A percentile compares a stretch with the other conserved stretches of the same genome.
These are phyloP conservation scores for Cheilosia impressa DNA, from an alignment of 2,888 invertebrate genomes.

Conservation along the genomic window DNA sequence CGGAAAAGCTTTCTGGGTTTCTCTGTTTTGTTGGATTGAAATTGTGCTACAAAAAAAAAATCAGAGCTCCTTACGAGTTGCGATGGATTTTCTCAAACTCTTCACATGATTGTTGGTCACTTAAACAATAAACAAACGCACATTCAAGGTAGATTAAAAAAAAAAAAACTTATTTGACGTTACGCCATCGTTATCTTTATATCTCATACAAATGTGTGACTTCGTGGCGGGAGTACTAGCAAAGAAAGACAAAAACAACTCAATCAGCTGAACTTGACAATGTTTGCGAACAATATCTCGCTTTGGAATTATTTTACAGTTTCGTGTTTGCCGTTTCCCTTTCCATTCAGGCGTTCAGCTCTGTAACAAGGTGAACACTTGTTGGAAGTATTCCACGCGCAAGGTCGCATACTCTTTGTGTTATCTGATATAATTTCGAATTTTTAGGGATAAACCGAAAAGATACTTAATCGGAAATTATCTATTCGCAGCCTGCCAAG, in stretches of 20 bases:
- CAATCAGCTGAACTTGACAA: slow-evolving; percentile 22
- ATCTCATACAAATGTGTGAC: not conserved
- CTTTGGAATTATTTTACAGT: slow-evolving; percentile 4
- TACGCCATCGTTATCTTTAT: slow-evolving; percentile 13
- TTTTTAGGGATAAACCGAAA: slow-evolving; percentile 2
- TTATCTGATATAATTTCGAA: not conserved
- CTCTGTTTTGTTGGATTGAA: not conserved
- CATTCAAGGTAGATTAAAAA: slow-evolving; percentile 2
- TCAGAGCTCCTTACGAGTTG: not conserved
- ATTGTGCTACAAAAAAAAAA: not conserved
- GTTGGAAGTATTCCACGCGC: not conserved
- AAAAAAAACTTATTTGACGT: not conserved
- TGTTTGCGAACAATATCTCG: slow-evolving; percentile 17
- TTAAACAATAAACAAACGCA: slow-evolving; percentile 2
- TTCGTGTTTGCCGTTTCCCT: slow-evolving; percentile 31
- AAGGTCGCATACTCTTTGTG: slow-evolving; percentile 17
- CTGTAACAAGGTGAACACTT: slow-evolving; percentile 27
- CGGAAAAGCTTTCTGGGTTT: slow-evolving; percentile 49
- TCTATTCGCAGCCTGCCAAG: slow-evolving; percentile 85
- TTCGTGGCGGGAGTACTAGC: slow-evolving; percentile 8
- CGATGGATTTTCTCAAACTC: not conserved
- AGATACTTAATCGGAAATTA: not conserved
- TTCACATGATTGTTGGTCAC: not conserved
- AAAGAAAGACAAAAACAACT: not conserved
- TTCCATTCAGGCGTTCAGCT: slow-evolving; percentile 16